Evolutionary conservation across 1,140 invertebrate species (phyloP).

Genomic region (Pseudachorutes palmiensis): DNA sequence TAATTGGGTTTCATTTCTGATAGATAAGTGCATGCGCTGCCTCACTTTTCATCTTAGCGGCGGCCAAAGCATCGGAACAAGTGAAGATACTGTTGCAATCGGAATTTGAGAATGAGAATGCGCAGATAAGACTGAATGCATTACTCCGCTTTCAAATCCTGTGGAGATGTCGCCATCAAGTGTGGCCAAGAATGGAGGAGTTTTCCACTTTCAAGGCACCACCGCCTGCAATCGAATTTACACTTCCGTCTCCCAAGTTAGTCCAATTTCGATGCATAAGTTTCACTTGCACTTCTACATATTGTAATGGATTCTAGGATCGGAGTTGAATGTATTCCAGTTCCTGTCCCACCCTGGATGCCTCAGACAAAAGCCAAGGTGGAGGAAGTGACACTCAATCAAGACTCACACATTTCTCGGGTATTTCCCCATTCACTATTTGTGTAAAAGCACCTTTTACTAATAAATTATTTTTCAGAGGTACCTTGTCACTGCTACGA

Average conservation of each 20-base stretch:
- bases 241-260: slow-evolving; percentile 80
- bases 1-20: neutral
- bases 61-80: slow-evolving; percentile 78
- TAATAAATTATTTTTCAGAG: slow-evolving; percentile 67
- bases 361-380: slow-evolving; percentile 96
- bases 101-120: slow-evolving; percentile 72
- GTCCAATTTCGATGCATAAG: neutral
- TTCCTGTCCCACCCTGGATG: slow-evolving; percentile 98
- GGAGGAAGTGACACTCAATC: slow-evolving; percentile 97
- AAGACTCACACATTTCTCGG: slow-evolving; percentile 83
- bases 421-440: too few species aligned
- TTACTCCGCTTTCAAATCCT: slow-evolving; percentile 84
- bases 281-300: neutral
- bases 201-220: slow-evolving; percentile 90
- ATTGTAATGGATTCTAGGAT: slow-evolving; percentile 59
- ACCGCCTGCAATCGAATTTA: slow-evolving; percentile 97
- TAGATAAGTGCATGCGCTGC: slow-evolving; percentile 51
- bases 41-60: slow-evolving; percentile 81
- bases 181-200: slow-evolving; percentile 98
- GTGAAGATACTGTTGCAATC: slow-evolving; percentile 79
- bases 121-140: slow-evolving; percentile 64
- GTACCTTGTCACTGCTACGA: slow-evolving; percentile 94
- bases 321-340: slow-evolving; percentile 83
- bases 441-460: too few species aligned
- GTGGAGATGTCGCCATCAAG: slow-evolving; percentile 96